These are phyloP conservation scores for Barnardius zonarius DNA, from an alignment of 2,113 vertebrate genomes.

Conservation along the genomic window DNA sequence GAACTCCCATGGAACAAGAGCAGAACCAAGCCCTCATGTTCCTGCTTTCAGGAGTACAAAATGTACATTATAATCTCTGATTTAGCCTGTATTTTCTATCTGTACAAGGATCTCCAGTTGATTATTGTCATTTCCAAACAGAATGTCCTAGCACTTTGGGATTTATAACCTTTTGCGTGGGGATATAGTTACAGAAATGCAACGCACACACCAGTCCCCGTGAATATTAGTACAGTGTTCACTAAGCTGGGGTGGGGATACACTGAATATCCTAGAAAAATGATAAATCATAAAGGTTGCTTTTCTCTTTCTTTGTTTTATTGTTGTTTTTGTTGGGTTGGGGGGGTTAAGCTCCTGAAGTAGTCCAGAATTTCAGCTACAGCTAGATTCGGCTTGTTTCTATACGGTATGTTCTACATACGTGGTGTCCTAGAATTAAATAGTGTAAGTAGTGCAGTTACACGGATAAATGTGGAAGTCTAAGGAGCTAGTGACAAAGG, in stretches of 20 bases:
- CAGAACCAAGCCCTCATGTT: background rate
- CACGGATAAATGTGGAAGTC: background rate
- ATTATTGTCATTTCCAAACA: background rate
- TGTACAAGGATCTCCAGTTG: background rate
- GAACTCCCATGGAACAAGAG: background rate
- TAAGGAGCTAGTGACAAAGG: background rate
- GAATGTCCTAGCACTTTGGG: background rate
- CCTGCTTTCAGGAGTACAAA: background rate
- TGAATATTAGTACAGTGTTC: background rate
- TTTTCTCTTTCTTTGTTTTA: background rate
- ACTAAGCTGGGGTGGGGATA: background rate
- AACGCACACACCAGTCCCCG: background rate
- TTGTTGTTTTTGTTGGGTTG: background rate
- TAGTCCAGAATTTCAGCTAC: background rate
- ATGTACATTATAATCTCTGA: background rate
- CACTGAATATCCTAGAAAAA: background rate
- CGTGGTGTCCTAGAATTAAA: background rate
- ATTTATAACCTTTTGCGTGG: background rate
- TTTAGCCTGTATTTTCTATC: background rate
- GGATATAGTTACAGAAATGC: background rate
- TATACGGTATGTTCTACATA: background rate
- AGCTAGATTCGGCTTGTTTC: background rate
- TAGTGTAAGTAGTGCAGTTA: background rate
- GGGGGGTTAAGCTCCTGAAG: background rate
- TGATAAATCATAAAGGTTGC: fast-evolving